Percentiles rank a stretch among this genome's conserved stretches.
phyloP scores from a whole-genome alignment of 1,140 invertebrate species.

The Mya arenaria region DNA sequence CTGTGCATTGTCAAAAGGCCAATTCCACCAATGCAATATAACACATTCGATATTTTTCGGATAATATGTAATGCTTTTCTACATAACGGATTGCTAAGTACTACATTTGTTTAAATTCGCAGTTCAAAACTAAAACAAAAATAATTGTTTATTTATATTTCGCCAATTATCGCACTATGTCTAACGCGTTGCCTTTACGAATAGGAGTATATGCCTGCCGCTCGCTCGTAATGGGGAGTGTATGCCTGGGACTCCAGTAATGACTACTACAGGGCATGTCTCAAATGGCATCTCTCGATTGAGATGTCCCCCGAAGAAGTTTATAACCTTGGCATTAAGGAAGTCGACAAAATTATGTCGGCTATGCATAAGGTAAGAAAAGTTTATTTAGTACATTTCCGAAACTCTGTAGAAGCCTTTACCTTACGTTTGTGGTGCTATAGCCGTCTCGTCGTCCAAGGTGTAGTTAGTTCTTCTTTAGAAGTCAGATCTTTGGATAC shows the following conservation, averaged over 20 bases:
- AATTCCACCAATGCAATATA: neutral
- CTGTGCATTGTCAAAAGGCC: neutral
- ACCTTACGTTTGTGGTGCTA: too few species aligned
- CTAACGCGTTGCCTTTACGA: neutral
- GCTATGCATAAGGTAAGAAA: slow-evolving; percentile 78
- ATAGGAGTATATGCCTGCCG: slow-evolving; percentile 72
- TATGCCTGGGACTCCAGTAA: slow-evolving; percentile 74
- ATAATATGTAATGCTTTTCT: neutral
- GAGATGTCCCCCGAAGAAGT: slow-evolving; percentile 78
- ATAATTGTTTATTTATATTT: neutral
- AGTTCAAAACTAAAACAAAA: neutral
- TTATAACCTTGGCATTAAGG: slow-evolving; percentile 77
- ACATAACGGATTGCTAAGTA: neutral
- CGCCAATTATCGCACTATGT: neutral
- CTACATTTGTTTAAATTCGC: neutral
- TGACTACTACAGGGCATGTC: slow-evolving; percentile 78
- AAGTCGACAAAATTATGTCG: slow-evolving; percentile 78
- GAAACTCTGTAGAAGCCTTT: too few species aligned
- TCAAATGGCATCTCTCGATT: slow-evolving; percentile 80
- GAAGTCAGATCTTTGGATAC: too few species aligned
- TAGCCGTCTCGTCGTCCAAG: too few species aligned
- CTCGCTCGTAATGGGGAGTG: slow-evolving; percentile 73
- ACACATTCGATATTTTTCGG: neutral
- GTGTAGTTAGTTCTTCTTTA: too few species aligned
- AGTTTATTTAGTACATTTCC: too few species aligned